These are phyloP conservation scores for Trachelipus rathkii DNA, from an alignment of 1,140 invertebrate genomes.

Conservation along the genomic window DNA sequence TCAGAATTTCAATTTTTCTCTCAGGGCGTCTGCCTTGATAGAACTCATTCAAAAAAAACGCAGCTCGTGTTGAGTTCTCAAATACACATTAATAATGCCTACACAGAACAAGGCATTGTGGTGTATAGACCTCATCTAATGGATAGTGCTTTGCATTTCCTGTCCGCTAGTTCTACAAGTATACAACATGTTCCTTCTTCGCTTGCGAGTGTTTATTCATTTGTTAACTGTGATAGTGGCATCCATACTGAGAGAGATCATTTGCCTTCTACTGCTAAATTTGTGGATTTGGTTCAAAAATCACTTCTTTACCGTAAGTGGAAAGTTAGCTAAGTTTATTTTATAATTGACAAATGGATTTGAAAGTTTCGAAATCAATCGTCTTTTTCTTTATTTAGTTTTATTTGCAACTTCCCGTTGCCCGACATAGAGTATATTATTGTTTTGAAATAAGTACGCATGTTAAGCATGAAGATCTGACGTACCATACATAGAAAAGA, in stretches of 20 bases:
- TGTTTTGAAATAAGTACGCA: too few relatives aligned
- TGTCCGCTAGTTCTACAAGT: constrained; percentile 2
- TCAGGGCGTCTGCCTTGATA: constrained; percentile 40
- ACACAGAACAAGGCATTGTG: constrained; percentile 33
- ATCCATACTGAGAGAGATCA: constrained; percentile 37
- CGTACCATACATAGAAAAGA: too few relatives aligned
- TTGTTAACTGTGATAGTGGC: constrained; percentile 25
- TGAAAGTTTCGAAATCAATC: too few relatives aligned
- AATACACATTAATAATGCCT: constrained; percentile 19
- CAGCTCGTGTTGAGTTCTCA: constrained; percentile 33
- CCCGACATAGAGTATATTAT: too few relatives aligned
- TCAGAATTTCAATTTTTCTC: constrained; percentile 35
- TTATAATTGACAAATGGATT: too few relatives aligned
- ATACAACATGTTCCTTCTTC: constrained; percentile 36
- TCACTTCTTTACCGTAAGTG: constrained; percentile 41
- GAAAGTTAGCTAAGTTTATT: constrained; percentile 4
- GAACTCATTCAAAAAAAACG: constrained; percentile 24
- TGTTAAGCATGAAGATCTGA: too few relatives aligned
- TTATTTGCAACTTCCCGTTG: too few relatives aligned
- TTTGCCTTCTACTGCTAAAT: constrained; percentile 35
- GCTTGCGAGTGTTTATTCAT: constrained; percentile 29
- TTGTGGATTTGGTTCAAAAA: constrained; percentile 31
- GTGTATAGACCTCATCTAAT: constrained; percentile 37
- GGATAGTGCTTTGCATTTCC: background rate
- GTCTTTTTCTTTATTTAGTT: too few relatives aligned